A percentile compares a stretch with the other conserved stretches of the same genome.
Evolutionary conservation across 2,888 invertebrate genomes (phyloP).

Genomic region (Nemapogon koenigi): DNA sequence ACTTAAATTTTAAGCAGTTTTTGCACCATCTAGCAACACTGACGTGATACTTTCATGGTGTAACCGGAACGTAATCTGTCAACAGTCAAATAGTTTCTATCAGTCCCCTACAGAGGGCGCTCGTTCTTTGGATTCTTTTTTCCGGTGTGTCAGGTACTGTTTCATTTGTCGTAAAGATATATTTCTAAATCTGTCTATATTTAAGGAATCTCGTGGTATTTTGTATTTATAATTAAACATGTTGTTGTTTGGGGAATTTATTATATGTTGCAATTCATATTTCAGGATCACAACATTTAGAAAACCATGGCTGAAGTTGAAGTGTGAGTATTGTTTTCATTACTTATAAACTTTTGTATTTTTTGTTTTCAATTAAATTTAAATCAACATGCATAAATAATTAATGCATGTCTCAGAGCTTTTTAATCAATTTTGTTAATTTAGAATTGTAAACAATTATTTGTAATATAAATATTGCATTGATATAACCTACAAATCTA

Average conservation of each 20-base stretch:
- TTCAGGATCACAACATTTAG: constrained; percentile 46
- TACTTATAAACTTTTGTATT: constrained; percentile 13
- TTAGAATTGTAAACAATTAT: no score
- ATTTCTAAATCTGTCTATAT: constrained; percentile 42
- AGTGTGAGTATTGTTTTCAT: constrained; percentile 69
- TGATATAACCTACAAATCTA: no score
- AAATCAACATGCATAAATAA: no score
- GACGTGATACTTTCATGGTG: no score
- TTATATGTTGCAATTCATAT: constrained; percentile 40
- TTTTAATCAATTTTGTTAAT: no score
- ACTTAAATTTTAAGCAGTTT: no score
- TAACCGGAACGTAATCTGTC: constrained; percentile 1
- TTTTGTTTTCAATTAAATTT: constrained; percentile 9
- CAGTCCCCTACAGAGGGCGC: not conserved
- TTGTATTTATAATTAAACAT: constrained; percentile 4
- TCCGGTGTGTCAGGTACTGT: constrained; percentile 60
- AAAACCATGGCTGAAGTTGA: constrained; percentile 81
- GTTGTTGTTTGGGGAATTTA: constrained; percentile 18
- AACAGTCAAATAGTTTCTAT: not conserved
- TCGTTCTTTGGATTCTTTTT: constrained; percentile 29
- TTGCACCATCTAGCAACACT: no score
- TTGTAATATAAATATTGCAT: no score
- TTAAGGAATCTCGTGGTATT: constrained; percentile 29
- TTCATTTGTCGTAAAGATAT: constrained; percentile 36
- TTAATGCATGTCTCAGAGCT: no score